Base-by-base conservation (phyloP, 2,113 vertebrate genomes). In the Malurus elegans region DNA sequence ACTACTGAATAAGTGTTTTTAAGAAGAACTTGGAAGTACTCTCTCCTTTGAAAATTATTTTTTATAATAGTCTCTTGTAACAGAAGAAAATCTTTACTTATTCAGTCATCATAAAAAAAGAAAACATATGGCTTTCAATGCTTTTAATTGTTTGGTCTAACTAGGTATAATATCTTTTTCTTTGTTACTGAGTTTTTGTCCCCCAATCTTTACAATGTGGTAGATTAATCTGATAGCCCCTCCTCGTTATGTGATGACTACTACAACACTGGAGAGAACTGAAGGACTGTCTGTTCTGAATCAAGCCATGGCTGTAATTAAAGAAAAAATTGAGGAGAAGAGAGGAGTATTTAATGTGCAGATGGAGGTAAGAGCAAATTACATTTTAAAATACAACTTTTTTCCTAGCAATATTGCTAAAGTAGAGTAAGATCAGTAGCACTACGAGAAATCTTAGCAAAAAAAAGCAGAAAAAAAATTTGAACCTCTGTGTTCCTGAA, bases 241-340 rank as follows among this genome's bases (percentile, higher is more conserved):
- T 54, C 99, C 99, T 90, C 98, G 99, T 36, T 99, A 99, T n/a
- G 99, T 99, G 94, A 99, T 99, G 99, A 99, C 99, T 5, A 99
- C 99, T 17, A 99, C 99, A 91, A 99, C 99, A 7, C 97, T 99
- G 97, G 99, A 99, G 97, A 99, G 99, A 93, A 99, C 99, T 45
- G 99, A 99, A 97, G 99, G 99, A 14, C 98, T 99, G 32, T 99
- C 99, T 74, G 98, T 99, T 58, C 98, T 99, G 92, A 99, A 99
- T 97, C 99, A 99, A 97, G 99, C 99, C 91, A 99, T 99, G 99
- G 98, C 99, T 69, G 99, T 99, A 73, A 99, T 99, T 97, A 99
- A 99, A 97, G 99, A 99, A 97, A 99, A 98, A 97, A 99, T 99
- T 31, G 99, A 99, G 88, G 99, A 99, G 97, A 99, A 99, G 94